Conservation (phyloP, 2,797 vertebrate species). For the Neosilurus hyrtlii region DNA sequence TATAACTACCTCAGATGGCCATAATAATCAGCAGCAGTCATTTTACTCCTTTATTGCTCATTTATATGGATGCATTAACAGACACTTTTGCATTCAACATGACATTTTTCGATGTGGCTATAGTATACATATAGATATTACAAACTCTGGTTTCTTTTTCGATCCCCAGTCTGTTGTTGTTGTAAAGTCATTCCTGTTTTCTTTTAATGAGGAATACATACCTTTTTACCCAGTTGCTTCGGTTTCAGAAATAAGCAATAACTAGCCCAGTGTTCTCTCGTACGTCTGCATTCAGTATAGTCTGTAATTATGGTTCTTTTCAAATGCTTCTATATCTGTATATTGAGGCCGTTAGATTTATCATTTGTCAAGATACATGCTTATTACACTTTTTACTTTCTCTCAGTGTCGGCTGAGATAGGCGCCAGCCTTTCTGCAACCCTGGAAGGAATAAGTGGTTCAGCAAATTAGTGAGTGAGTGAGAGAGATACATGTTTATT, state of each 20-base stretch:
- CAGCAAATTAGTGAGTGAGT: too few species aligned
- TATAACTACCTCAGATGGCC: background rate
- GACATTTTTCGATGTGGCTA: background rate
- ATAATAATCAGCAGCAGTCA: background rate
- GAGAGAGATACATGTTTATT: background rate
- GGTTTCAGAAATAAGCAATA: background rate
- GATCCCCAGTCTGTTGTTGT: background rate
- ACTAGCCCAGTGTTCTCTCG: background rate
- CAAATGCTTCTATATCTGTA: conserved; percentile 65
- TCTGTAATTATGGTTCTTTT: conserved; percentile 67
- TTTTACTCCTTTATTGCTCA: background rate
- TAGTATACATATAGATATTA: background rate
- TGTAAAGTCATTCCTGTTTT: background rate
- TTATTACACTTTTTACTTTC: background rate
- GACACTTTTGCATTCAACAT: background rate
- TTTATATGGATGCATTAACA: background rate
- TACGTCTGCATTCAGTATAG: conserved; percentile 53
- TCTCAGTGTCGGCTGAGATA: too few species aligned
- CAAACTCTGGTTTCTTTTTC: background rate
- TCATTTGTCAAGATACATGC: conserved; percentile 47
- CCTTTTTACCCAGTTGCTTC: too few species aligned
- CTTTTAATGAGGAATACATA: background rate
- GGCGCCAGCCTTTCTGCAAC: too few species aligned
- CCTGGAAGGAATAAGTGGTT: too few species aligned
- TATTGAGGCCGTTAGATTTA: conserved; percentile 54